Percentiles rank a stretch among this genome's conserved stretches.
These are phyloP conservation scores for Apotomis turbidana DNA, from an alignment of 2,888 invertebrate genomes.

Conservation along the genomic window DNA sequence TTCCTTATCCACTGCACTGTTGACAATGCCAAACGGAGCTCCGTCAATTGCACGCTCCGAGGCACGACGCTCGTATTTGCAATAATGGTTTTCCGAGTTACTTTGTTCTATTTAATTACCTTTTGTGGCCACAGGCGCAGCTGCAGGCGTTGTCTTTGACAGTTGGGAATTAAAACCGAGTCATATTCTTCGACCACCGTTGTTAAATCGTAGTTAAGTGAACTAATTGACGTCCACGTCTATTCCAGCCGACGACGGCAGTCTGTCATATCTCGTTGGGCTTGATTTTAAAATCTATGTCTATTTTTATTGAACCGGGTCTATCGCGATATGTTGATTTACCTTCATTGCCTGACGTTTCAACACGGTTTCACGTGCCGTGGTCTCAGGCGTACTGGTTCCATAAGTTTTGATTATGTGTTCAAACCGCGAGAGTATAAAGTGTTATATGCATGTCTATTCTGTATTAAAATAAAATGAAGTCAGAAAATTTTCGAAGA, in stretches of 20 bases:
- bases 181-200: slow-evolving; percentile 4
- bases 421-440: no score
- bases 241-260: slow-evolving; percentile 2
- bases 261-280: slow-evolving; percentile 1
- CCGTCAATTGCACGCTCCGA: not conserved
- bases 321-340: no score
- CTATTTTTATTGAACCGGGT: no score
- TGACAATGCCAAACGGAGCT: not conserved
- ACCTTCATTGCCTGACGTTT: no score
- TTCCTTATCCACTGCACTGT: not conserved
- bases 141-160: slow-evolving; percentile 9
- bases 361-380: no score
- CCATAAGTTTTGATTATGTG: no score
- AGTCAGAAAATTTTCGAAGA: no score
- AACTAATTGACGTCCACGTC: slow-evolving; percentile 11
- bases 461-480: no score
- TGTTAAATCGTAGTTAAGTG: slow-evolving; percentile 13
- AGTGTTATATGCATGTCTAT: no score
- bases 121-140: slow-evolving; percentile 13
- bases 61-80: not conserved
- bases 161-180: slow-evolving; percentile 12
- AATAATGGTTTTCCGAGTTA: slow-evolving; percentile 8
- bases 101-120: slow-evolving; percentile 14
- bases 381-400: no score
- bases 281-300: slow-evolving; percentile 13